Evolutionary conservation across 2,888 invertebrate species (phyloP).

Genomic region (Deroplatys truncata): DNA sequence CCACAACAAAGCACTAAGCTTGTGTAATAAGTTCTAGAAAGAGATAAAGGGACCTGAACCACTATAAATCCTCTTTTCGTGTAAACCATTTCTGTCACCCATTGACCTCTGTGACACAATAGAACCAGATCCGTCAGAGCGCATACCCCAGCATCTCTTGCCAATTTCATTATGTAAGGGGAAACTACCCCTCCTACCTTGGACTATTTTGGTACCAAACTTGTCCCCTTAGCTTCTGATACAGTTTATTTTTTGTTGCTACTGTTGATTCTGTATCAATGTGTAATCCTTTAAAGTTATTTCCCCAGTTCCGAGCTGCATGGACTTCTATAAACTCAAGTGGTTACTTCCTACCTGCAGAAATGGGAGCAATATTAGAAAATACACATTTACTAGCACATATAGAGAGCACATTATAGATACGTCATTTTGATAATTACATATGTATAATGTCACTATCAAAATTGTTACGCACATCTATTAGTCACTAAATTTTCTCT

Average conservation of each 20-base stretch:
- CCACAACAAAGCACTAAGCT: conserved; percentile 9
- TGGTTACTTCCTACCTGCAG: background rate
- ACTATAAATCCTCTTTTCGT: background rate
- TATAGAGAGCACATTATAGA: too few relatives aligned
- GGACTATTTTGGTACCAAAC: background rate
- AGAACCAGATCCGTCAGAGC: background rate
- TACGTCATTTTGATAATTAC: too few relatives aligned
- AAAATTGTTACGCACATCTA: too few relatives aligned
- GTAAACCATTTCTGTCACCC: conserved; percentile 11
- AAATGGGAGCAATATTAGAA: background rate
- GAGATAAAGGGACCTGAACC: background rate
- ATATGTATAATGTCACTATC: too few relatives aligned
- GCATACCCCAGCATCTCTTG: background rate
- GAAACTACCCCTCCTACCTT: background rate
- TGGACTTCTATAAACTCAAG: background rate
- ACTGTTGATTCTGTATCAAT: background rate
- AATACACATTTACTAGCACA: too few relatives aligned
- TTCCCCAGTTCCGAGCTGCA: background rate
- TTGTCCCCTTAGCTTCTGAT: background rate
- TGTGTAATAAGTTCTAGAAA: conserved; percentile 4
- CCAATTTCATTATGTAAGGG: background rate
- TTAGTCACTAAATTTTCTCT: too few relatives aligned
- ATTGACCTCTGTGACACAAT: background rate
- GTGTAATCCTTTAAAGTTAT: background rate
- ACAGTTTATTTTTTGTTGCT: background rate